Conservation (phyloP, 2,797 vertebrate genomes). For the Rhinophrynus dorsalis region DNA sequence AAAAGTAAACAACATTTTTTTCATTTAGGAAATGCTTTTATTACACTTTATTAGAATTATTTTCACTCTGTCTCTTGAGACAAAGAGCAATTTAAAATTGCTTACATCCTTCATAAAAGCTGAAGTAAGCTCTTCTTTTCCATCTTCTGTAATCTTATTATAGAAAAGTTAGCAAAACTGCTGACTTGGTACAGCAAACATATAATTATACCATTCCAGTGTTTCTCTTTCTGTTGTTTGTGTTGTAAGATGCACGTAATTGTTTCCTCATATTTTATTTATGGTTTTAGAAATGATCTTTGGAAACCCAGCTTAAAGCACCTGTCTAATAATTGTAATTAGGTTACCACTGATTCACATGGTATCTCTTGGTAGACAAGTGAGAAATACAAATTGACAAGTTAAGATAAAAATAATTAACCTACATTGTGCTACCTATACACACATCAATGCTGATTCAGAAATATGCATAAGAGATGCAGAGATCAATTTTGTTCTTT, state of each 20-base stretch:
- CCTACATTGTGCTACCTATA: slow-evolving; percentile 1
- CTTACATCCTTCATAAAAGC: slow-evolving; percentile 70
- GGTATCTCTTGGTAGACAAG: slow-evolving; percentile 39
- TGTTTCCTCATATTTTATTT: slow-evolving; percentile 61
- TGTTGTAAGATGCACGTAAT: slow-evolving; percentile 55
- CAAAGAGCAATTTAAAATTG: slow-evolving; percentile 64
- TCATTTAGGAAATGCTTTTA: slow-evolving; percentile 61
- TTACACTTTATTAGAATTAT: slow-evolving; percentile 67
- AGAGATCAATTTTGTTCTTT: not conserved
- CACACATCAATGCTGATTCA: slow-evolving; percentile 29
- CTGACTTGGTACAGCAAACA: slow-evolving; percentile 60
- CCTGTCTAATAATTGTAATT: slow-evolving; percentile 57
- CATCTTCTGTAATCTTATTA: slow-evolving; percentile 66
- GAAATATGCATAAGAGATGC: slow-evolving; percentile 1
- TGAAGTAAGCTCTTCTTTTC: slow-evolving; percentile 67
- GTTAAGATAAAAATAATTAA: slow-evolving; percentile 53
- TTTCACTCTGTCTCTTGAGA: slow-evolving; percentile 58
- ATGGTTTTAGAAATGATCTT: slow-evolving; percentile 51
- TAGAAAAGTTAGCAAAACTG: slow-evolving; percentile 57
- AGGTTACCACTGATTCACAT: slow-evolving; percentile 58
- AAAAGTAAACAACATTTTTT: slow-evolving; percentile 65
- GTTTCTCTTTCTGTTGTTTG: slow-evolving; percentile 42
- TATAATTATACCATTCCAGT: slow-evolving; percentile 61
- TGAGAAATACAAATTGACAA: slow-evolving; percentile 32
- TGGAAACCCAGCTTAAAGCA: slow-evolving; percentile 42